Percentiles rank a stretch among this genome's conserved stretches.
Evolutionary conservation across 2,797 vertebrate species (phyloP).

Genomic region (Spheniscus humboldti): DNA sequence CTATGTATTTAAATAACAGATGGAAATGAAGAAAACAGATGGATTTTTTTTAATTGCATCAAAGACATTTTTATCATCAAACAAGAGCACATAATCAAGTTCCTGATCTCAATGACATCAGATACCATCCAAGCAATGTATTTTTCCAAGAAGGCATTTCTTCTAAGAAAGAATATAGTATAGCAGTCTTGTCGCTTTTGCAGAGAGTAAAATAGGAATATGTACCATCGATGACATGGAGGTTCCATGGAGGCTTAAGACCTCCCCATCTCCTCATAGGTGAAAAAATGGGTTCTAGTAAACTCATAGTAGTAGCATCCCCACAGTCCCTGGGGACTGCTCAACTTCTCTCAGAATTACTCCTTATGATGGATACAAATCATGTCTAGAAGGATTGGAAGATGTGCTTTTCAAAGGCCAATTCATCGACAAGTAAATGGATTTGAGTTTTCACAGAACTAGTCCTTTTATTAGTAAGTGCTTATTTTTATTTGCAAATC

Average conservation of each 20-base stretch:
- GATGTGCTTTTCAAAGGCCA: neutral
- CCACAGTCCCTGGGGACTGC: neutral
- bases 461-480: neutral
- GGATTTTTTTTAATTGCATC: neutral
- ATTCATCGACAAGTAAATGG: neutral
- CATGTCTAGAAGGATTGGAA: neutral
- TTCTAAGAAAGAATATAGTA: conserved; percentile 42
- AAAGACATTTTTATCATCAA: neutral
- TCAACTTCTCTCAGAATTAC: neutral
- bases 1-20: neutral
- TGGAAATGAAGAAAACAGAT: neutral
- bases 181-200: neutral
- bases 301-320: neutral
- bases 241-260: neutral
- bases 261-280: neutral
- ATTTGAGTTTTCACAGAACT: neutral
- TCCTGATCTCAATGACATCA: neutral
- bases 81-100: neutral
- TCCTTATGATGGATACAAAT: neutral
- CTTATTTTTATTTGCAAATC: neutral
- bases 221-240: neutral
- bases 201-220: neutral
- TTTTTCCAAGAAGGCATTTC: neutral
- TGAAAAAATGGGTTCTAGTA: neutral
- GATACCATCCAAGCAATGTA: neutral